Percentiles rank a stretch among this genome's conserved stretches.
These are phyloP conservation scores for Caenorhabditis tropicalis DNA, from an alignment of 1,140 invertebrate genomes.

Conservation along the genomic window DNA sequence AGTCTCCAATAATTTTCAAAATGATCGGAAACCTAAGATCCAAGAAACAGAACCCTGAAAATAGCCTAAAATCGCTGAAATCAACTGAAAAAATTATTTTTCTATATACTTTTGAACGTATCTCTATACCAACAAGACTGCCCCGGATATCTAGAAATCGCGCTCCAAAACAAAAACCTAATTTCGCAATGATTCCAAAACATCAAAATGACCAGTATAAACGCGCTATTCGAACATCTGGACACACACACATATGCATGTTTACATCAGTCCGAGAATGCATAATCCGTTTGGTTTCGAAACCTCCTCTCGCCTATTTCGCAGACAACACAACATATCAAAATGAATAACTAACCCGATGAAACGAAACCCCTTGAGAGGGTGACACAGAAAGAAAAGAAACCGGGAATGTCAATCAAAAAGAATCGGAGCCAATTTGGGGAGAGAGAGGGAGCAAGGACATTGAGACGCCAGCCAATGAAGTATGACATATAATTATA, in stretches of 20 bases:
- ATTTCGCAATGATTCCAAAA: not conserved
- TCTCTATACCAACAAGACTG: too few relatives aligned
- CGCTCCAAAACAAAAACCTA: not conserved
- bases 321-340: constrained; percentile 4
- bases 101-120: too few relatives aligned
- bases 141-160: too few relatives aligned
- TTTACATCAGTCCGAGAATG: constrained; percentile 32
- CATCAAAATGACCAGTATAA: not conserved
- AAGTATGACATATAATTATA: not conserved
- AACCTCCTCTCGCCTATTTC: not conserved
- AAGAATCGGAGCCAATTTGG: constrained; percentile 36
- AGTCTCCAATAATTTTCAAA: too few relatives aligned
- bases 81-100: too few relatives aligned
- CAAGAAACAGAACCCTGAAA: too few relatives aligned
- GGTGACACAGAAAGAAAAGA: not conserved
- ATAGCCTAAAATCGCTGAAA: too few relatives aligned
- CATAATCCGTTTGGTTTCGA: not conserved
- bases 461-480: not conserved
- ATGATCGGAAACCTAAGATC: too few relatives aligned
- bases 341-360: constrained; percentile 27
- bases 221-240: not conserved
- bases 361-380: constrained; percentile 15
- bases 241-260: not conserved
- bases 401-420: constrained; percentile 12
- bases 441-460: not conserved